Percentiles rank a stretch among this genome's conserved stretches.
phyloP scores from a whole-genome alignment of 2,797 vertebrate genomes.

The Phalanger gymnotis region DNA sequence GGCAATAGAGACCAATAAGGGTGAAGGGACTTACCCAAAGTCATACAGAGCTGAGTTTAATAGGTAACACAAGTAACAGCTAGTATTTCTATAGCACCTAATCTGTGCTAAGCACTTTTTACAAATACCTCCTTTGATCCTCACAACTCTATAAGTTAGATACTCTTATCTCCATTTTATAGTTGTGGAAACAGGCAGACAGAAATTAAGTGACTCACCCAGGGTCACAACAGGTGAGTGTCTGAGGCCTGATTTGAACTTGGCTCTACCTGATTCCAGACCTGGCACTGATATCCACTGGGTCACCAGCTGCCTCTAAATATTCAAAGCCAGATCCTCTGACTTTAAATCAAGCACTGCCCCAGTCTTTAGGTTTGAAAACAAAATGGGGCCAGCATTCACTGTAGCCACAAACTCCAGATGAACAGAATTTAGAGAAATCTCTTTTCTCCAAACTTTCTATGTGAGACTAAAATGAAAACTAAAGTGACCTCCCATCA shows the following conservation, averaged over 20 bases:
- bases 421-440: conserved; percentile 42
- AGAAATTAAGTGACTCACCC: not conserved
- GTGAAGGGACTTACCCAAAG: too few relatives aligned
- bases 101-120: not conserved
- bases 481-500: conserved; percentile 21
- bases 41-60: not conserved
- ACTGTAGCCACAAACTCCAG: conserved; percentile 12
- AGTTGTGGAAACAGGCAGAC: not conserved
- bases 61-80: not conserved
- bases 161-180: not conserved
- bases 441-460: conserved; percentile 27
- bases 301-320: not conserved
- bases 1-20: not conserved
- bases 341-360: conserved; percentile 18
- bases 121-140: not conserved
- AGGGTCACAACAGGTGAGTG: too few relatives aligned
- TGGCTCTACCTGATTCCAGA: not conserved
- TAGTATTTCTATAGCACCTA: not conserved
- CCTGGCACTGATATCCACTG: not conserved
- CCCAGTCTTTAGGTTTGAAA: conserved; percentile 37
- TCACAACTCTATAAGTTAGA: not conserved
- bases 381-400: conserved; percentile 22
- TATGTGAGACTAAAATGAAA: conserved; percentile 10
- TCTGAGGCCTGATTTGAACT: not conserved
- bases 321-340: not conserved